phyloP scores from a whole-genome alignment of 2,888 invertebrate species.

The Hirtodrosophila trivittata region DNA sequence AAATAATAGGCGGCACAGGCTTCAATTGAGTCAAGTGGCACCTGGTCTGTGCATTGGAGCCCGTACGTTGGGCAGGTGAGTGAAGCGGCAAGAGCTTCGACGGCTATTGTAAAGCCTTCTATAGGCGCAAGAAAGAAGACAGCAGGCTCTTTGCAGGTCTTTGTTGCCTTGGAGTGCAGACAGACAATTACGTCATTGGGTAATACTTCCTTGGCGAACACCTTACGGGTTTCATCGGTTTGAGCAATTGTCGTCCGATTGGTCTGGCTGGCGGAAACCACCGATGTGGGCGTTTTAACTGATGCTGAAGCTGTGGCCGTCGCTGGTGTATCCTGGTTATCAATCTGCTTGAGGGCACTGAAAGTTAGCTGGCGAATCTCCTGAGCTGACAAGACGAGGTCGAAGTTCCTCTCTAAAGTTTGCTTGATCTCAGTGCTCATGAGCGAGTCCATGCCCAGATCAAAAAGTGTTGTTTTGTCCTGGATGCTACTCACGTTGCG shows the following conservation, averaged over 20 bases:
- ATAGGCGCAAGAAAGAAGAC: constrained; percentile 92
- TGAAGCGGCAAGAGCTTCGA: constrained; percentile 89
- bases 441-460: constrained; percentile 98
- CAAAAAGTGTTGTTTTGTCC: constrained; percentile 91
- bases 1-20: constrained; percentile 90
- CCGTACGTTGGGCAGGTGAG: constrained; percentile 92
- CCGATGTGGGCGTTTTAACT: not conserved
- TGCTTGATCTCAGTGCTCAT: constrained; percentile 99
- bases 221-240: constrained; percentile 85
- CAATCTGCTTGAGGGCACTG: constrained; percentile 87
- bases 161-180: constrained; percentile 85
- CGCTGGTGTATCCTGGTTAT: constrained; percentile 50
- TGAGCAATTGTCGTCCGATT: constrained; percentile 77
- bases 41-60: constrained; percentile 92
- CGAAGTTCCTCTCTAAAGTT: constrained; percentile 95
- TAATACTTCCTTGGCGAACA: constrained; percentile 88
- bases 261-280: constrained; percentile 12
- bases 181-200: constrained; percentile 89
- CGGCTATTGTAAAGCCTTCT: constrained; percentile 91
- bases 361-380: constrained; percentile 95
- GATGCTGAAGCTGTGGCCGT: constrained; percentile 13
- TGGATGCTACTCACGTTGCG: constrained; percentile 93
- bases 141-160: constrained; percentile 83
- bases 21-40: constrained; percentile 89
- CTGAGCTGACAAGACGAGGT: constrained; percentile 94